Base-by-base conservation (phyloP, 2,113 vertebrate species). In the Elaphurus davidianus region DNA sequence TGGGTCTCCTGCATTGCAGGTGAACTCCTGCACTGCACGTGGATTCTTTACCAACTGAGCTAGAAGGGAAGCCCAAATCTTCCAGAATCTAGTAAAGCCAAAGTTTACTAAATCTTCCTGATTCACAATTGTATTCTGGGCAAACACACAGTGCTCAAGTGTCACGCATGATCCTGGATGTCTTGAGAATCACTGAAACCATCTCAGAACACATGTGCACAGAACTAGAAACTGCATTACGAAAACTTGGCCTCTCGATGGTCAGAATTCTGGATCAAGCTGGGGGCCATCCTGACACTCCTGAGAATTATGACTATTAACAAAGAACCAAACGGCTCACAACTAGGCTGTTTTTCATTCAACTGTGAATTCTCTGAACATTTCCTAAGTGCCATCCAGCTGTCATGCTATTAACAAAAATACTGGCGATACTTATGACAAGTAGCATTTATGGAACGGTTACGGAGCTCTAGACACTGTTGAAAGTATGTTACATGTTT, bases 371-470 rank as follows among this genome's bases (percentile, higher is more conserved):
- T 47, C 54, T 28, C 1, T 23, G 2, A 92, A 71, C 3, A 71
- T 92, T 92, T 84, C 33, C 25, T 47, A 74, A 54, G 14, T 90
- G 30, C 12, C 17, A 3, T 59, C 16, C 40, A n/a, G 16, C 59
- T 17, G 23, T 62, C 28, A 81, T 33, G 2, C 74, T 21, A 74
- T 50, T 89, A 7, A 43, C 23, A 82, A 33, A 71, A 81, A 36
- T 76, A 52, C 36, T 93, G 13, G 60, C 10, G 33, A n/a, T 28
- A 71, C 54, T 91, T 45, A 47, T 91, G 23, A 59, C 0, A 85
- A n/a, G 62, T 60, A 67, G 6, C 60, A 87, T 71, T 93, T 95
- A 87, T 9, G 50, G 55, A 87, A 55, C 50, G 55, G 43, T 45
- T 62, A 50, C 1, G 23, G 28, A 93, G 76, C 86, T 83, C 23